phyloP scores from a whole-genome alignment of 2,113 vertebrate species.

The Brevimyrus niger region DNA sequence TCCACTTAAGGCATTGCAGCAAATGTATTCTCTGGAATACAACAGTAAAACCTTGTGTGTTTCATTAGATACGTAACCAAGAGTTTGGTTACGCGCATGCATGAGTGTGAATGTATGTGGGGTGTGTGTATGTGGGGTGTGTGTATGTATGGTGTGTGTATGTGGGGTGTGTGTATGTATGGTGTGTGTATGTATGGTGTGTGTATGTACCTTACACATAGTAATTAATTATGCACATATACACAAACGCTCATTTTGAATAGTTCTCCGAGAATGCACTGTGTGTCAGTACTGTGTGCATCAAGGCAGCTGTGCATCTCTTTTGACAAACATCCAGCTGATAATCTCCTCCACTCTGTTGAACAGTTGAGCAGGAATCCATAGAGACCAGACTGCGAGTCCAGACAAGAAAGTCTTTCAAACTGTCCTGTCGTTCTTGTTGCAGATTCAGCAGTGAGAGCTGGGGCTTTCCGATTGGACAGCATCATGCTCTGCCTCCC shows the following conservation, averaged over 20 bases:
- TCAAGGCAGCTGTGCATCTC: background rate
- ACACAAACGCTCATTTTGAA: background rate
- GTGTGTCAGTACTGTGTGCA: background rate
- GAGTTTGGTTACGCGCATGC: background rate
- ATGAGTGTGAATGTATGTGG: background rate
- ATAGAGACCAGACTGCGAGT: background rate
- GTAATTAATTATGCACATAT: background rate
- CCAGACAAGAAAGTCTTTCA: background rate
- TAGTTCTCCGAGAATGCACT: background rate
- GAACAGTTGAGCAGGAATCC: background rate
- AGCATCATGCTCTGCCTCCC: background rate
- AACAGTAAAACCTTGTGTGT: slow-evolving; percentile 4
- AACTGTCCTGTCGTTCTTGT: background rate
- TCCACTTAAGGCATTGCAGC: slow-evolving; percentile 15
- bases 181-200: background rate
- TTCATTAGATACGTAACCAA: background rate
- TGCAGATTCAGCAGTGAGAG: background rate
- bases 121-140: background rate
- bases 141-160: background rate
- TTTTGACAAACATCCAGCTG: background rate
- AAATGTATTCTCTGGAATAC: slow-evolving; percentile 4
- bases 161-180: background rate
- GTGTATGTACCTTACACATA: background rate
- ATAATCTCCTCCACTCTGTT: background rate
- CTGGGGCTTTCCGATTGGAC: background rate